Evolutionary conservation across 2,888 invertebrate genomes (phyloP).

Genomic region (Hypolimnas misippus): DNA sequence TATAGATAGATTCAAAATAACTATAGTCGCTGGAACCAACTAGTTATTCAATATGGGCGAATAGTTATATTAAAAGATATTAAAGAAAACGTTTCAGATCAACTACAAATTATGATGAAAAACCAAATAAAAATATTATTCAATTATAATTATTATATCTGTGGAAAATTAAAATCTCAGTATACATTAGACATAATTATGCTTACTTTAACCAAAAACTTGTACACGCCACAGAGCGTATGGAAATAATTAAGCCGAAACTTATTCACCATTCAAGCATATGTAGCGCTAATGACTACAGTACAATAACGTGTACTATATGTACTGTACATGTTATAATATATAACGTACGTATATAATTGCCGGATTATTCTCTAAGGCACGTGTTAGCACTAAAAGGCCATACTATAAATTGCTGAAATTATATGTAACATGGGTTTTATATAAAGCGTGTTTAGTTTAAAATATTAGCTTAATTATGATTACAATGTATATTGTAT

Average conservation of each 20-base stretch:
- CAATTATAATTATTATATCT: neutral
- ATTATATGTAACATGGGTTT: neutral
- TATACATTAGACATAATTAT: neutral
- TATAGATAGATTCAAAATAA: no score
- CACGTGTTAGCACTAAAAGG: neutral
- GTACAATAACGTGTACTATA: neutral
- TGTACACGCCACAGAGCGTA: neutral
- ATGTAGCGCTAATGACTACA: neutral
- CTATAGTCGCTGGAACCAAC: no score
- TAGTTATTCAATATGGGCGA: no score
- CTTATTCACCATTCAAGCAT: conserved; percentile 1
- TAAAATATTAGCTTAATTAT: neutral
- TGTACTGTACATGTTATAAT: neutral
- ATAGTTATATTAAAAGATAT: no score
- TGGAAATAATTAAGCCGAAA: neutral
- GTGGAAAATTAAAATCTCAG: neutral
- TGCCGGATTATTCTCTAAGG: neutral
- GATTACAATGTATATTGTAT: neutral
- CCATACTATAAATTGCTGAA: neutral
- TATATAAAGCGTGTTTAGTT: neutral
- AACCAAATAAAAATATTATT: no score
- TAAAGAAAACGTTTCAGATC: no score
- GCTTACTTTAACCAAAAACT: neutral
- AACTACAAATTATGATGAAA: no score
- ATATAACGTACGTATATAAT: neutral